A percentile compares a stretch with the other conserved stretches of the same genome.
These are phyloP conservation scores for Aselliscus stoliczkanus DNA, from an alignment of 2,797 vertebrate genomes.

Conservation along the genomic window DNA sequence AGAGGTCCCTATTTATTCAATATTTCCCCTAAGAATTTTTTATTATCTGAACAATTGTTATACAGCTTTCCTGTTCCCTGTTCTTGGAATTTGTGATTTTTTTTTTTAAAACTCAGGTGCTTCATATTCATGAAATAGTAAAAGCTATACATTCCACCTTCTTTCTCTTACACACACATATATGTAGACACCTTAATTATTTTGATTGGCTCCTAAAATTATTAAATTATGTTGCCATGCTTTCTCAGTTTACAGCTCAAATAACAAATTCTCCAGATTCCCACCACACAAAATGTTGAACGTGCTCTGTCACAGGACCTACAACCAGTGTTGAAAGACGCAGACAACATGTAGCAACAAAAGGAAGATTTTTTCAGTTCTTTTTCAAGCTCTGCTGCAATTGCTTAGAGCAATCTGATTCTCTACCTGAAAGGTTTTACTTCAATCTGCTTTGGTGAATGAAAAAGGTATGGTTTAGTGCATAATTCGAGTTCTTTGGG, in stretches of 20 bases:
- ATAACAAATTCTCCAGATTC: not conserved
- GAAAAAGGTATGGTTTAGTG: not conserved
- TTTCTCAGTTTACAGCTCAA: not conserved
- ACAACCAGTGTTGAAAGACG: not conserved
- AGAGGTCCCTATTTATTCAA: not conserved
- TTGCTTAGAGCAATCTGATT: not conserved
- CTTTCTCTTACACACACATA: not conserved
- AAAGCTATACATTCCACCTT: not conserved
- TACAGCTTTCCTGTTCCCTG: not conserved
- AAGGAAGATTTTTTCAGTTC: not conserved
- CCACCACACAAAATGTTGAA: not conserved
- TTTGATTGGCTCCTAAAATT: conserved; percentile 2
- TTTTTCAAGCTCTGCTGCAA: not conserved
- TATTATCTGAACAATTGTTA: not conserved
- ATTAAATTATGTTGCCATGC: not conserved
- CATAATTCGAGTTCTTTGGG: not conserved
- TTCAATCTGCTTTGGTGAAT: not conserved
- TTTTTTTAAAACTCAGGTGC: not conserved
- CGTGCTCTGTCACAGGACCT: not conserved
- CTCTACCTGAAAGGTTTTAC: not conserved
- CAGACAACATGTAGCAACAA: not conserved
- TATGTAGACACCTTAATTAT: not conserved
- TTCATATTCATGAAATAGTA: not conserved
- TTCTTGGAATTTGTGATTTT: not conserved
- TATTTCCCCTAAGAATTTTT: not conserved